phyloP scores from a whole-genome alignment of 2,888 invertebrate genomes.

The Microctonus aethiopoides region DNA sequence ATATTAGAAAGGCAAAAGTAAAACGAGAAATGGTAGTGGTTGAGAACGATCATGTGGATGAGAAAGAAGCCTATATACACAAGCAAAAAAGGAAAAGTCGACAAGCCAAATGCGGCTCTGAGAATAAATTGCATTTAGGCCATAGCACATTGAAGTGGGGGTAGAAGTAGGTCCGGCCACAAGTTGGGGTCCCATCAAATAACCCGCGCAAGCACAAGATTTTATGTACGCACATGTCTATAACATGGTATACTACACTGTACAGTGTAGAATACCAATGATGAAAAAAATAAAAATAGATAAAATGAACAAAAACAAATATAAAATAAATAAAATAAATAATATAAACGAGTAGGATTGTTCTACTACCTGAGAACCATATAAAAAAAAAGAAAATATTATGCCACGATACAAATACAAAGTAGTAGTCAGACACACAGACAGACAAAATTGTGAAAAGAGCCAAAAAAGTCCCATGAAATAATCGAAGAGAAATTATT shows the following conservation, averaged over 20 bases:
- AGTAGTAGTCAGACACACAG: too few relatives aligned
- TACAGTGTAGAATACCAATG: conserved; percentile 6
- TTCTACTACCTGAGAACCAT: conserved; percentile 64
- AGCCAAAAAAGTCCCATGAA: conserved; percentile 33
- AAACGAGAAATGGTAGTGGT: background rate
- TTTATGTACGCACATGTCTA: conserved; percentile 41
- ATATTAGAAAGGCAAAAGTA: background rate
- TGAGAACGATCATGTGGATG: background rate
- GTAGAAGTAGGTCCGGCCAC: conserved; percentile 44
- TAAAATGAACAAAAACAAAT: conserved; percentile 62
- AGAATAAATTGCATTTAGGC: conserved; percentile 65
- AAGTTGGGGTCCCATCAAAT: conserved; percentile 26
- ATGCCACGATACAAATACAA: conserved; percentile 14
- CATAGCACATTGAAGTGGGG: conserved; percentile 60
- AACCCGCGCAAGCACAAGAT: conserved; percentile 40
- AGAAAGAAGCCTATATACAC: conserved; percentile 20
- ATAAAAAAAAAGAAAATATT: conserved; percentile 40
- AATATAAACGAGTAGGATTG: too few relatives aligned
- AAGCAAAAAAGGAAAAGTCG: conserved; percentile 42
- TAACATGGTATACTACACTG: background rate
- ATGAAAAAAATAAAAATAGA: conserved; percentile 56
- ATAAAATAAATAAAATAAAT: too few relatives aligned
- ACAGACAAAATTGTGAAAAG: conserved; percentile 28
- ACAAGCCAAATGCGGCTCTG: conserved; percentile 38
- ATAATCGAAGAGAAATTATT: conserved; percentile 11